Evolutionary conservation across 2,888 invertebrate genomes (phyloP).

Genomic region (Lithophane semibrunnea): DNA sequence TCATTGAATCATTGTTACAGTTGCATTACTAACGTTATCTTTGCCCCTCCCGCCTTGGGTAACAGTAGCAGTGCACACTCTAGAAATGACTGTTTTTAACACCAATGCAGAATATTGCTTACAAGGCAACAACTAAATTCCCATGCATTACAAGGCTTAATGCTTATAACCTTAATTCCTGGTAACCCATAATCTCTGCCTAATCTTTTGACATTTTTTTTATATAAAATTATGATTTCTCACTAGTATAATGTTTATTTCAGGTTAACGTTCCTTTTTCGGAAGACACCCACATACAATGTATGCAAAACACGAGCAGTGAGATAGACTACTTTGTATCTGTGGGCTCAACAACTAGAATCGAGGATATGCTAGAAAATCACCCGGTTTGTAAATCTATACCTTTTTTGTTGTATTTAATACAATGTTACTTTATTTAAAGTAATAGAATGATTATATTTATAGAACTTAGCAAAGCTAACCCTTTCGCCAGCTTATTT

Average conservation of each 20-base stretch:
- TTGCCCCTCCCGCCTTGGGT: neutral
- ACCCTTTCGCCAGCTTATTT: neutral
- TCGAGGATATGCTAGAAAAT: constrained; percentile 89
- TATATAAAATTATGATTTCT: neutral
- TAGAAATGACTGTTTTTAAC: neutral
- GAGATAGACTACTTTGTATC: constrained; percentile 95
- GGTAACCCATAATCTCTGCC: neutral
- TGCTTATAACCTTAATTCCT: neutral
- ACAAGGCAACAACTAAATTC: neutral
- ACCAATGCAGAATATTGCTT: no score
- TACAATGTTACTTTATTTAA: neutral
- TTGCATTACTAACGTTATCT: constrained; percentile 7
- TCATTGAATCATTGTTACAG: neutral
- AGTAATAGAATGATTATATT: neutral
- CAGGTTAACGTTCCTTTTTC: constrained; percentile 93
- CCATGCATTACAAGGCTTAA: neutral
- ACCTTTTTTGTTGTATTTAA: neutral
- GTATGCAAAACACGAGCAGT: constrained; percentile 93
- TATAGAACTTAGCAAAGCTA: neutral
- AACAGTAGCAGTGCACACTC: neutral
- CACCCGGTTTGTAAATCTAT: constrained; percentile 81
- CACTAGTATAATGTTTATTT: constrained; percentile 14
- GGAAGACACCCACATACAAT: constrained; percentile 93
- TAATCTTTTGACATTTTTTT: neutral
- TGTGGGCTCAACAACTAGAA: constrained; percentile 90